These are phyloP conservation scores for Babylonia areolata DNA, from an alignment of 1,140 invertebrate genomes.

Conservation along the genomic window DNA sequence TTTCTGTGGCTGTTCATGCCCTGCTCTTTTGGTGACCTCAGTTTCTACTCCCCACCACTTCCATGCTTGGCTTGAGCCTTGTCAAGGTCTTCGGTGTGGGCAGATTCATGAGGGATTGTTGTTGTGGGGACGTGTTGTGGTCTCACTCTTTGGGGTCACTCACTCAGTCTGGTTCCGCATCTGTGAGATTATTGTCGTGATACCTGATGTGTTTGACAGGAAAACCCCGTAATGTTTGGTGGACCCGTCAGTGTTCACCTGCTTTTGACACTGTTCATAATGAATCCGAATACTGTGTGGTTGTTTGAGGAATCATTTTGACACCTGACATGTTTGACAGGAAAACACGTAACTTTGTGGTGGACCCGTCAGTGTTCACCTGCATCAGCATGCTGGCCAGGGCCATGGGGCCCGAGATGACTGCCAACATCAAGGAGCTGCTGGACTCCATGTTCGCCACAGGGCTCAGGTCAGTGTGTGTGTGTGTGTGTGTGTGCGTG, in stretches of 20 bases:
- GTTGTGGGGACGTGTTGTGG: too few relatives aligned
- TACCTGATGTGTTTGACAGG: conserved; percentile 67
- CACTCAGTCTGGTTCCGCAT: conserved; percentile 96
- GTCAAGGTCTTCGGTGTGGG: too few relatives aligned
- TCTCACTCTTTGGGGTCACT: conserved; percentile 85
- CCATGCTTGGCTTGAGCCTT: too few relatives aligned
- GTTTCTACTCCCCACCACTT: too few relatives aligned
- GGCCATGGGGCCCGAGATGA: conserved; percentile 86
- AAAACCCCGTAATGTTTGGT: conserved; percentile 80
- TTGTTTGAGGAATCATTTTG: conserved; percentile 27
- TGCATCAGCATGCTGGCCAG: conserved; percentile 95
- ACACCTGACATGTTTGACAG: conserved; percentile 61
- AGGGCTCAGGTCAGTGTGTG: conserved; percentile 80
- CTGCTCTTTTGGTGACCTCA: too few relatives aligned
- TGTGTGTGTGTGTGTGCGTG: background rate
- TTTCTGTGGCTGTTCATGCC: too few relatives aligned
- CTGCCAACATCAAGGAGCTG: conserved; percentile 87
- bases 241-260: conserved; percentile 95
- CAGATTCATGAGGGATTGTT: too few relatives aligned
- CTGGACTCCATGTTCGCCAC: conserved; percentile 95
- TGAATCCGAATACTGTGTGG: background rate
- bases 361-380: conserved; percentile 94
- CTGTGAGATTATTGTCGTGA: conserved; percentile 92
- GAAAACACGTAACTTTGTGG: conserved; percentile 78
- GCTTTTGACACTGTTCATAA: conserved; percentile 90